These are phyloP conservation scores for Smithornis capensis DNA, from an alignment of 2,113 vertebrate species.

Conservation along the genomic window DNA sequence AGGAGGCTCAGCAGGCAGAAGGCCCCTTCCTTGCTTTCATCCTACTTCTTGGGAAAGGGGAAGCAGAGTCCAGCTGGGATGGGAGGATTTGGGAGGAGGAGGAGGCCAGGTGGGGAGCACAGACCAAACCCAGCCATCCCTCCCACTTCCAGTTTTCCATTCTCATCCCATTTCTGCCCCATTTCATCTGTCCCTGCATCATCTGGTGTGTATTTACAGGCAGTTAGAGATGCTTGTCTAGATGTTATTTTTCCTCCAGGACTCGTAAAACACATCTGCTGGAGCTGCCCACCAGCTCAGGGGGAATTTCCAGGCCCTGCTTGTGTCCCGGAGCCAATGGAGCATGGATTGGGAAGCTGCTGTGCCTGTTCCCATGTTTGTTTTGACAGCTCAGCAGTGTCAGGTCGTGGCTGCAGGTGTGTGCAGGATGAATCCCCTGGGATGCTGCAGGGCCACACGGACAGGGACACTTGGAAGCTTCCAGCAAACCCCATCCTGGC, in stretches of 20 bases:
- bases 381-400: neutral
- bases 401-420: neutral
- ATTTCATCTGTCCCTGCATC: neutral
- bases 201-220: neutral
- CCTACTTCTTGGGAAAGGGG: neutral
- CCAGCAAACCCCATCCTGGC: fast-evolving
- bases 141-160: neutral
- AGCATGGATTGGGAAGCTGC: neutral
- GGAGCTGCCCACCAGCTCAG: neutral
- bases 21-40: neutral
- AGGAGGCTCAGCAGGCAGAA: neutral
- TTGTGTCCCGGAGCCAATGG: neutral
- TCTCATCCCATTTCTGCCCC: neutral
- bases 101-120: neutral
- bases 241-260: neutral
- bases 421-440: neutral
- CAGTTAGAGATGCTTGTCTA: neutral
- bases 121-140: neutral
- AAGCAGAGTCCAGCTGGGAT: neutral
- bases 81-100: neutral
- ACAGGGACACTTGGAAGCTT: neutral
- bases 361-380: neutral
- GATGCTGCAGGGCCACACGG: neutral
- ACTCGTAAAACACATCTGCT: constrained; percentile 42
- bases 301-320: neutral